Evolutionary conservation across 2,113 vertebrate genomes (phyloP), one percentile per base, ranked within the genome.

Genomic region (Mohoua ochrocephala): DNA sequence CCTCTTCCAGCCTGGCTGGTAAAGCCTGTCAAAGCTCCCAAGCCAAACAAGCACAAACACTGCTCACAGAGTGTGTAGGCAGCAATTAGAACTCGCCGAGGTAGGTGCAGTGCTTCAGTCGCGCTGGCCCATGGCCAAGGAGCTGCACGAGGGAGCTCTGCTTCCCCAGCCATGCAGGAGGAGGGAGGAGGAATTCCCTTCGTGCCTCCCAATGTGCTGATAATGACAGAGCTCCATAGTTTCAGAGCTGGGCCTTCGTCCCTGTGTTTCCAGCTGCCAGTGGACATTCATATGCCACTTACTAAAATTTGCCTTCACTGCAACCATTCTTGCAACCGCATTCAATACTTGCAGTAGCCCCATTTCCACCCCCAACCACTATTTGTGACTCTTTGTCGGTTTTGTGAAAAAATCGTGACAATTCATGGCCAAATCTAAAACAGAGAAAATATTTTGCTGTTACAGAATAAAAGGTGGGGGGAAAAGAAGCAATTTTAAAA

Each of bases 351-450:
- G 22, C 2, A 37, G 33, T 44, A 59, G 39, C 17, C 9, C 6
- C 17, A 2, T 27, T 79, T 63, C 8, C 1, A 11, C 2, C 2
- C 17, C 13, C 0, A 1, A 10, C 15, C 10, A 24, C 54, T 31
- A 41, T 35, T 64, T 77, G 39, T 1, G 26, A 53, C 47, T 85
- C 22, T 61, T 56, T 21, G 18, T 23, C 54, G 27, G 21, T 50
- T 89, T 81, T 74, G 39, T 39, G 39, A 39, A 74, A 54, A 27
- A 49, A 49, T 33, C 0, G 1, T 27, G 30, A 59, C 76, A 69
- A 54, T 41, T 27, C 42, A n/a, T 2, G 12, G 45, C n/a, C 79
- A 67, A 54, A 68, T 35, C 18, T 41, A 27, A 82, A 76, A 4
- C 3, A 23, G 4, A 59, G 39, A 49, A 47, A 84, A 37, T 27